phyloP scores from a whole-genome alignment of 2,797 vertebrate species.

The Pipistrellus pipistrellus region DNA sequence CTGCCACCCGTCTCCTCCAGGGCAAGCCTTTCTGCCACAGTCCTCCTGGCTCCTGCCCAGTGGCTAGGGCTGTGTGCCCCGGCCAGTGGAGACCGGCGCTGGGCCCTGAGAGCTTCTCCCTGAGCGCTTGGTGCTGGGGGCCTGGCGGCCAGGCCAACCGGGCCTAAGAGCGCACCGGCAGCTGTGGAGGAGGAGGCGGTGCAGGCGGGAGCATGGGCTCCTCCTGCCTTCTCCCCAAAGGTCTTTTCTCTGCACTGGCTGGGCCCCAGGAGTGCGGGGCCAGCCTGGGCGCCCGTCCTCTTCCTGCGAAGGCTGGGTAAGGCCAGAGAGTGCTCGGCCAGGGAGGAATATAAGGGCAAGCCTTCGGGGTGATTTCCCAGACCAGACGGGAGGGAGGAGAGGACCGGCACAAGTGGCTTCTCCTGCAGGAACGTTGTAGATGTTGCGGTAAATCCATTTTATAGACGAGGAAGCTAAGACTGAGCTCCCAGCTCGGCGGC shows the following conservation, averaged over 20 bases:
- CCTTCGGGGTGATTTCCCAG: background rate
- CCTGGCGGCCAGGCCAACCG: accelerated
- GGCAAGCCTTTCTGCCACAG: too few species aligned
- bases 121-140: accelerated
- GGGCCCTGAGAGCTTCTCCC: background rate
- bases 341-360: accelerated
- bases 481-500: too few species aligned
- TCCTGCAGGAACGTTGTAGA: background rate
- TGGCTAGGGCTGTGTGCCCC: background rate
- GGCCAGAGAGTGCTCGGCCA: accelerated
- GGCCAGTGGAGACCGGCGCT: background rate
- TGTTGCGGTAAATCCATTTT: background rate
- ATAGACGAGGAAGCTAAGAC: background rate
- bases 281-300: accelerated
- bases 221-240: background rate
- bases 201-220: background rate
- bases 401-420: background rate
- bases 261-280: accelerated
- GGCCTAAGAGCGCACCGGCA: too few species aligned
- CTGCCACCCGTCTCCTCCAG: accelerated
- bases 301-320: background rate
- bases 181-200: too few species aligned
- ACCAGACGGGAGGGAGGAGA: accelerated
- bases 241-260: accelerated
- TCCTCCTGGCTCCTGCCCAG: accelerated